phyloP scores from a whole-genome alignment of 2,113 vertebrate species.

The Megaleporinus macrocephalus region DNA sequence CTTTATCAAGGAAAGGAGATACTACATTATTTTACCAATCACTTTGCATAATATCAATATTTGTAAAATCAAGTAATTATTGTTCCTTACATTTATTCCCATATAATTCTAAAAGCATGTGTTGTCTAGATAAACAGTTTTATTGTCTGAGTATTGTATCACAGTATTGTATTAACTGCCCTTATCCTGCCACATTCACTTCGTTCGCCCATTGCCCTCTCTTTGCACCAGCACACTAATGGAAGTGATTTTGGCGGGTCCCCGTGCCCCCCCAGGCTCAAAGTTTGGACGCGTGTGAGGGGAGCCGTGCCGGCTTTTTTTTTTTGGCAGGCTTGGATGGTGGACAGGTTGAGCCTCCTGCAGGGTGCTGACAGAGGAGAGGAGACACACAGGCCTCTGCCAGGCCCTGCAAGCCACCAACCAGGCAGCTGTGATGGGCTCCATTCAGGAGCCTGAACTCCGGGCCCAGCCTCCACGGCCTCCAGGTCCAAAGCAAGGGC shows the following conservation, averaged over 20 bases:
- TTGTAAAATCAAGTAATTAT: too few relatives aligned
- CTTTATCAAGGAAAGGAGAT: too few relatives aligned
- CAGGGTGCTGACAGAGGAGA: slow-evolving; percentile 58
- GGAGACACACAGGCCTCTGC: slow-evolving; percentile 57
- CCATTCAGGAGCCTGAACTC: slow-evolving; percentile 67
- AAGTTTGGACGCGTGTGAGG: slow-evolving; percentile 23
- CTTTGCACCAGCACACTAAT: neutral
- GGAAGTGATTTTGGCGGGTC: slow-evolving; percentile 3
- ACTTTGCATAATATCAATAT: too few relatives aligned
- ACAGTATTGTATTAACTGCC: neutral
- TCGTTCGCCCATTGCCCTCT: neutral
- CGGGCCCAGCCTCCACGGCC: slow-evolving; percentile 66
- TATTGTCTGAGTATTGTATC: neutral
- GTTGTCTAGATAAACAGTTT: neutral
- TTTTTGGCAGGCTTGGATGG: slow-evolving; percentile 65
- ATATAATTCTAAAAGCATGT: too few relatives aligned
- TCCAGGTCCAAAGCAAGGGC: slow-evolving; percentile 60
- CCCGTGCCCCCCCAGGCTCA: neutral
- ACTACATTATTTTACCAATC: too few relatives aligned
- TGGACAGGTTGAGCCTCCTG: slow-evolving; percentile 59
- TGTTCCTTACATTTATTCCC: too few relatives aligned
- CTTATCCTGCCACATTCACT: neutral
- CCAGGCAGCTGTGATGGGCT: slow-evolving; percentile 77
- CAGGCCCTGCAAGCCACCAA: slow-evolving; percentile 68
- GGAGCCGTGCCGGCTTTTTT: slow-evolving; percentile 59